These are phyloP conservation scores for Drosophila lutescens DNA, from an alignment of 2,888 invertebrate species.

Conservation along the genomic window DNA sequence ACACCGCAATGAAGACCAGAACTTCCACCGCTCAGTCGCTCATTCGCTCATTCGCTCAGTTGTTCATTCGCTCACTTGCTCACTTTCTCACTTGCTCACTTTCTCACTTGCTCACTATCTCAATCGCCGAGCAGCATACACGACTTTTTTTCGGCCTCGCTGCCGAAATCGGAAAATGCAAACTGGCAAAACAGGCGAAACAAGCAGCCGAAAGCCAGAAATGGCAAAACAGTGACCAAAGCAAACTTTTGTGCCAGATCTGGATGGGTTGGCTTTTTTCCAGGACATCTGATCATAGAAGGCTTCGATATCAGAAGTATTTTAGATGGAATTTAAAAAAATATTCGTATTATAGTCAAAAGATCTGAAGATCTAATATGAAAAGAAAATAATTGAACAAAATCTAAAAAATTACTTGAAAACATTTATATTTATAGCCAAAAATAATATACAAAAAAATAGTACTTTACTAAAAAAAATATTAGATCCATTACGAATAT, in stretches of 20 bases:
- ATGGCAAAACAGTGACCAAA: constrained; percentile 23
- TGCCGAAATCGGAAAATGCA: constrained; percentile 72
- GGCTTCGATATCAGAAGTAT: background rate
- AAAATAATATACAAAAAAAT: no score
- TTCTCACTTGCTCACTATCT: constrained; percentile 18
- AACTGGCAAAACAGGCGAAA: constrained; percentile 39
- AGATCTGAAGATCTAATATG: no score
- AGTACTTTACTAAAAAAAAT: no score
- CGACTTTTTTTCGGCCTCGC: constrained; percentile 71
- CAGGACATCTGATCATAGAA: background rate
- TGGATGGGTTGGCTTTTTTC: background rate
- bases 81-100: constrained; percentile 10
- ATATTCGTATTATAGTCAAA: background rate
- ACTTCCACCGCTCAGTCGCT: constrained; percentile 13
- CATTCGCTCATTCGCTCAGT: constrained; percentile 8
- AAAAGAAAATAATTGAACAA: no score
- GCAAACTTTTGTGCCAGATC: constrained; percentile 9
- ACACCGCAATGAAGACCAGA: constrained; percentile 84
- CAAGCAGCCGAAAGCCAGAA: constrained; percentile 12
- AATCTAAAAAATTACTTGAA: no score
- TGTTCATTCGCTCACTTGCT: constrained; percentile 12
- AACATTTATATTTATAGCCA: no score
- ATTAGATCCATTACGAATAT: no score
- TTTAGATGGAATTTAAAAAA: background rate
- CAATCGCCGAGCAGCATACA: constrained; percentile 30